A percentile compares a stretch with the other conserved stretches of the same genome.
These are phyloP conservation scores for Symphodus melops DNA, from an alignment of 2,113 vertebrate species.

Conservation along the genomic window DNA sequence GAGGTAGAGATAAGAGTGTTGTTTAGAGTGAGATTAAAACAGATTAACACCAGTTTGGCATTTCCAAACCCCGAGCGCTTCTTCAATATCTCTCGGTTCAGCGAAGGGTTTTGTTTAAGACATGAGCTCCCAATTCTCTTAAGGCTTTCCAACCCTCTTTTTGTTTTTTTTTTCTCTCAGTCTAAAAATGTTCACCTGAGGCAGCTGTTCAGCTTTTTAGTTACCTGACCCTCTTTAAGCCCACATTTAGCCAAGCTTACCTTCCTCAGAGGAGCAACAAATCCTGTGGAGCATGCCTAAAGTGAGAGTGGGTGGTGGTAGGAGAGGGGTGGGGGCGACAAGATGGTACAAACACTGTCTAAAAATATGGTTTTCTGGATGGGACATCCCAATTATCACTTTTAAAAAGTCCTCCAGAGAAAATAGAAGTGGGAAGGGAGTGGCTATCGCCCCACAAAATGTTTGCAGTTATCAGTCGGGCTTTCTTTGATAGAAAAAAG, in stretches of 20 bases:
- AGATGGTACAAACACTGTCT: constrained; percentile 24
- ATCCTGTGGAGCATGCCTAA: constrained; percentile 45
- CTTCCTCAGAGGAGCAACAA: constrained; percentile 39
- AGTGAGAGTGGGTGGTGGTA: neutral
- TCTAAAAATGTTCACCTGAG: constrained; percentile 46
- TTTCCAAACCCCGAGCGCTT: constrained; percentile 40
- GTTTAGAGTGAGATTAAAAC: constrained; percentile 68
- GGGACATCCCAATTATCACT: constrained; percentile 26
- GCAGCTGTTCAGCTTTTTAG: constrained; percentile 41
- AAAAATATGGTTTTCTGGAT: constrained; percentile 34
- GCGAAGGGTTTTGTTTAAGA: constrained; percentile 33
- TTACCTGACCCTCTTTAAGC: constrained; percentile 48
- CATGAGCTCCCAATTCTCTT: constrained; percentile 40
- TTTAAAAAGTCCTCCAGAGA: constrained; percentile 40
- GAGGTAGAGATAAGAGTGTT: constrained; percentile 43
- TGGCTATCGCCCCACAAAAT: neutral
- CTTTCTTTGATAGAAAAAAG: constrained; percentile 32
- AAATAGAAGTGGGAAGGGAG: constrained; percentile 13
- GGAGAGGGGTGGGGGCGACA: neutral
- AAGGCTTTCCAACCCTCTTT: constrained; percentile 12
- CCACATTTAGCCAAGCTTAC: constrained; percentile 55
- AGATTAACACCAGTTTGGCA: constrained; percentile 56
- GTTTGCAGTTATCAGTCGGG: constrained; percentile 30
- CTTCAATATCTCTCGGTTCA: constrained; percentile 33
- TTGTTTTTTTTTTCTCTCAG: neutral